These are phyloP conservation scores for Ammospiza caudacuta DNA, from an alignment of 2,113 vertebrate genomes.

Conservation along the genomic window DNA sequence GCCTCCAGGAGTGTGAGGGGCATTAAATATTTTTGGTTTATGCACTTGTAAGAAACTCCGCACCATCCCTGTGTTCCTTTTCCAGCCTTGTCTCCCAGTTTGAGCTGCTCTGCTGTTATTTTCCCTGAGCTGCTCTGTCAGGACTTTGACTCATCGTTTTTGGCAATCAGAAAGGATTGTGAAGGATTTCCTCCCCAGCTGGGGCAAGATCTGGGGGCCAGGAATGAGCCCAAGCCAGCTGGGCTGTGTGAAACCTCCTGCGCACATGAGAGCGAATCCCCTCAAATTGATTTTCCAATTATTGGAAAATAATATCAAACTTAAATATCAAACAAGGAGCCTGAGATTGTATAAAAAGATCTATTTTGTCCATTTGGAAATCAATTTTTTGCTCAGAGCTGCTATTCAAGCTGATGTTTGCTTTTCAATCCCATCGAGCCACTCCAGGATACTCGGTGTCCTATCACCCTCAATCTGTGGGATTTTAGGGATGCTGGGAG, in stretches of 20 bases:
- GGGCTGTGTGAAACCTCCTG: background rate
- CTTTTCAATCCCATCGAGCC: background rate
- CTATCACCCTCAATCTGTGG: rapidly evolving
- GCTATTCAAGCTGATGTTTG: background rate
- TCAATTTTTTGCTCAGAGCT: background rate
- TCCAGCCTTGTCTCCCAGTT: background rate
- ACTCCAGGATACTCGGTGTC: rapidly evolving
- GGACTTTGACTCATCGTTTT: background rate
- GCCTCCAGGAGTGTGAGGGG: background rate
- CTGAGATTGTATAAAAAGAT: background rate
- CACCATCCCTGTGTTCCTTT: rapidly evolving
- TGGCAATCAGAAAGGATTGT: slow-evolving; percentile 2
- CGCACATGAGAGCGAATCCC: background rate
- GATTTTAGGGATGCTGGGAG: background rate
- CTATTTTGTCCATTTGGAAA: background rate
- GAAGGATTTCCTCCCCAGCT: slow-evolving; percentile 36
- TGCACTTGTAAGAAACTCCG: background rate
- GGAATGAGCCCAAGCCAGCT: background rate
- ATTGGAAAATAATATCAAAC: background rate
- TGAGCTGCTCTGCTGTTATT: background rate
- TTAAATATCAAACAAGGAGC: slow-evolving; percentile 1
- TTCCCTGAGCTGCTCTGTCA: background rate
- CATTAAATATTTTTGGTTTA: background rate
- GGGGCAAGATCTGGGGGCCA: background rate
- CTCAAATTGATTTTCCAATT: background rate